These are phyloP conservation scores for Mythimna lalbum DNA, from an alignment of 2,888 invertebrate species.

Conservation along the genomic window DNA sequence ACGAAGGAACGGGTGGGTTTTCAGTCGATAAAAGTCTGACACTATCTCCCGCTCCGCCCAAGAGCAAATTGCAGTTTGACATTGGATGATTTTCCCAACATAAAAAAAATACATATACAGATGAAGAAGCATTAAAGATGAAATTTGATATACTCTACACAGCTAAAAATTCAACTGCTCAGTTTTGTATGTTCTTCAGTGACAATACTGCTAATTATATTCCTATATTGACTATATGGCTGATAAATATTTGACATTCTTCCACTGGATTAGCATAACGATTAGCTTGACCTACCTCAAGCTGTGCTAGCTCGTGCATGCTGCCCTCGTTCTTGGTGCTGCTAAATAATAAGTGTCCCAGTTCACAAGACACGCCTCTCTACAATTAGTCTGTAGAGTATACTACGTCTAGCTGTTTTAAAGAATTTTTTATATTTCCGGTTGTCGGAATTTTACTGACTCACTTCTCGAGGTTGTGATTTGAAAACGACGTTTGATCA, in stretches of 20 bases:
- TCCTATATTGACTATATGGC: too few species aligned
- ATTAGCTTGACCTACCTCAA: slow-evolving; percentile 21
- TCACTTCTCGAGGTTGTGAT: not conserved
- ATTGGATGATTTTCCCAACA: too few species aligned
- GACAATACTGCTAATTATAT: too few species aligned
- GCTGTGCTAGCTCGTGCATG: not conserved
- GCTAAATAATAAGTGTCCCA: not conserved
- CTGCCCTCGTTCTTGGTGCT: not conserved
- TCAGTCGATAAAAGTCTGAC: too few species aligned
- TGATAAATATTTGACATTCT: not conserved
- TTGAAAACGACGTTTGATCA: not conserved
- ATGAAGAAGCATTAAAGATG: too few species aligned
- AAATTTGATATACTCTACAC: too few species aligned
- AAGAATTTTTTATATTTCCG: not conserved
- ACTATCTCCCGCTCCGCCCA: too few species aligned
- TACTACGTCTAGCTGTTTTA: not conserved
- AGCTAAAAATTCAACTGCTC: too few species aligned
- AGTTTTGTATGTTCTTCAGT: too few species aligned
- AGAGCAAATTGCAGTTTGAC: too few species aligned
- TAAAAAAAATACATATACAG: too few species aligned
- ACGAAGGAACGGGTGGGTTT: too few species aligned
- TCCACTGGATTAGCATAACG: not conserved
- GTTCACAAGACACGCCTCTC: slow-evolving; percentile 15
- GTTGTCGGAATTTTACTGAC: not conserved
- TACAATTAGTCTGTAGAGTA: not conserved